phyloP scores from a whole-genome alignment of 1,140 invertebrate genomes.

The Laupala kohalensis region DNA sequence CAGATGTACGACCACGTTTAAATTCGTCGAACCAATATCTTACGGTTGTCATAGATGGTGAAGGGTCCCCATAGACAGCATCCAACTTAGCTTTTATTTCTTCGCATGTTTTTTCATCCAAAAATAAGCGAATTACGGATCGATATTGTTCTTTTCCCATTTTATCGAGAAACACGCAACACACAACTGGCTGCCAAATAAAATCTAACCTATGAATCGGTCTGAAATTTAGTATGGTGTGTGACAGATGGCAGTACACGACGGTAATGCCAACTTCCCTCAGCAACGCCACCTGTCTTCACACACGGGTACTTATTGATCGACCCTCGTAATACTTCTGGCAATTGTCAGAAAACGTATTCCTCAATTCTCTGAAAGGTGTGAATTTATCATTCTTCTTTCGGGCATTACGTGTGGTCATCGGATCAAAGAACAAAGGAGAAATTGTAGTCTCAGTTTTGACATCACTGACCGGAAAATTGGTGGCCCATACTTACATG shows the following conservation, averaged over 20 bases:
- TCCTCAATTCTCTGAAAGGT: no score
- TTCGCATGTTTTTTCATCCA: not conserved
- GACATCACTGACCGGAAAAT: no score
- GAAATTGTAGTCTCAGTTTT: no score
- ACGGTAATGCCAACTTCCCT: not conserved
- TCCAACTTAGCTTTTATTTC: not conserved
- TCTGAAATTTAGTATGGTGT: not conserved
- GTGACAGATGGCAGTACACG: not conserved
- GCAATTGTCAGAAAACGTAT: no score
- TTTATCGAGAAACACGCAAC: not conserved
- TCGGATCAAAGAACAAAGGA: no score
- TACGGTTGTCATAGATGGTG: not conserved
- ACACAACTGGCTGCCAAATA: not conserved
- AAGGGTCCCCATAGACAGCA: not conserved
- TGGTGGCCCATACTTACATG: no score
- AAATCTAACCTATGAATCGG: not conserved
- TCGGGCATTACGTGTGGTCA: no score
- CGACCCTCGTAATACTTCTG: no score
- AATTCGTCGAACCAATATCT: conserved; percentile 3
- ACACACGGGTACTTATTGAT: not conserved
- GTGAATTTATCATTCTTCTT: no score
- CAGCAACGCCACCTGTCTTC: not conserved
- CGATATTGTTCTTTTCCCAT: not conserved
- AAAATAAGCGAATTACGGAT: not conserved
- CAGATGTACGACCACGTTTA: not conserved